Conservation (phyloP, 2,888 invertebrate genomes). For the Drosophila monieri region DNA sequence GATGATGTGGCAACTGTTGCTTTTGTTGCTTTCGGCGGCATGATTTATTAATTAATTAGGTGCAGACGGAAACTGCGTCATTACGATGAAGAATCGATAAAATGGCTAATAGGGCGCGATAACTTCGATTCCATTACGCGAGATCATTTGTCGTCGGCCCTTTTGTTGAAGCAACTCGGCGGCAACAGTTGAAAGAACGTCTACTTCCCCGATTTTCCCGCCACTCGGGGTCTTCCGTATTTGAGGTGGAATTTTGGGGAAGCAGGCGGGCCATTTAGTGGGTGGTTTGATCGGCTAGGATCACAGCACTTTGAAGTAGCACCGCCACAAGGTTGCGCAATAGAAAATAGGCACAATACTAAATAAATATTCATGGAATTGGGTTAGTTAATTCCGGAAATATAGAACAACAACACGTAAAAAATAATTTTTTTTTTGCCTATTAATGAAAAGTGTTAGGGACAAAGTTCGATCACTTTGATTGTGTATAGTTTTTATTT, state of each 20-base stretch:
- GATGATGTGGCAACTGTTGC: slow-evolving; percentile 52
- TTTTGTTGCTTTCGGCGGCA: slow-evolving; percentile 40
- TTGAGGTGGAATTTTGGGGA: slow-evolving; percentile 53
- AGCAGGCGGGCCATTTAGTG: slow-evolving; percentile 9
- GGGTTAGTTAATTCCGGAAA: slow-evolving; percentile 2
- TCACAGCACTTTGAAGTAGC: slow-evolving; percentile 58
- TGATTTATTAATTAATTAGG: slow-evolving; percentile 80
- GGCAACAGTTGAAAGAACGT: slow-evolving; percentile 66
- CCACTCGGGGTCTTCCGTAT: slow-evolving; percentile 47
- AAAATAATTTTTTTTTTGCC: not conserved
- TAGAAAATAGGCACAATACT: slow-evolving; percentile 6
- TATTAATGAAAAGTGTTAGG: no score
- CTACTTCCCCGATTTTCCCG: slow-evolving; percentile 12
- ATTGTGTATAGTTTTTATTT: no score
- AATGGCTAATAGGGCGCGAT: slow-evolving; percentile 47
- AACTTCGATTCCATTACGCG: slow-evolving; percentile 20
- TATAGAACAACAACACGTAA: not conserved
- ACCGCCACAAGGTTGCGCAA: slow-evolving; percentile 49
- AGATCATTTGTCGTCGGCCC: slow-evolving; percentile 62
- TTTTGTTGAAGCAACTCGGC: slow-evolving; percentile 43
- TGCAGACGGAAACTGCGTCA: slow-evolving; percentile 69
- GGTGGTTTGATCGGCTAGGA: slow-evolving; percentile 27
- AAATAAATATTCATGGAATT: not conserved
- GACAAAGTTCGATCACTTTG: no score
- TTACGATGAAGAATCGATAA: slow-evolving; percentile 41